These are phyloP conservation scores for Pseudococcus longispinus DNA, from an alignment of 2,888 invertebrate species.

Conservation along the genomic window DNA sequence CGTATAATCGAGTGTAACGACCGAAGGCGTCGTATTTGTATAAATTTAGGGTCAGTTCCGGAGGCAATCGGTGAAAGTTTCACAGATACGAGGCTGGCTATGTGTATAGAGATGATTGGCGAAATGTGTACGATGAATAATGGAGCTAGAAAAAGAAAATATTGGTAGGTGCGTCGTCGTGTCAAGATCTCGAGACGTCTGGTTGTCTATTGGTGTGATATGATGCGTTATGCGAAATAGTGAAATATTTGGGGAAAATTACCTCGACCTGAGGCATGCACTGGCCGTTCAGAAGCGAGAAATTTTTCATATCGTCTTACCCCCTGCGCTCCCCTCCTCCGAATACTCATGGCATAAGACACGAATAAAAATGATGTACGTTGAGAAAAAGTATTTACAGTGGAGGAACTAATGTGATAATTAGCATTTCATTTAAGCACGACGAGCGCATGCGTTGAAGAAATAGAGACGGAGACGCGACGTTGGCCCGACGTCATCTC, in stretches of 20 bases:
- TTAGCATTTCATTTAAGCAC: background rate
- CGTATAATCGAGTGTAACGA: constrained; percentile 40
- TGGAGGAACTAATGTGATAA: background rate
- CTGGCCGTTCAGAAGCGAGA: background rate
- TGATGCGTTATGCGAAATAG: background rate
- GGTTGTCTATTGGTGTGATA: background rate
- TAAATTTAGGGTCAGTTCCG: constrained; percentile 9
- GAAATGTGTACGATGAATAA: background rate
- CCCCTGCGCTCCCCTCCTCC: too few relatives aligned
- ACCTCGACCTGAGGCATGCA: background rate
- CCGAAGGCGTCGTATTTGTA: background rate
- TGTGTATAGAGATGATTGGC: background rate
- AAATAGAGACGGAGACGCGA: background rate
- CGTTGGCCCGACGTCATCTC: background rate
- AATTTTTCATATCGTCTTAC: background rate
- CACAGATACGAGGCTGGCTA: background rate
- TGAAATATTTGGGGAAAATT: background rate
- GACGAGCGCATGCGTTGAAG: constrained; percentile 9
- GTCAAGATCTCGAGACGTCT: background rate
- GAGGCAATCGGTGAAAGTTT: constrained; percentile 28
- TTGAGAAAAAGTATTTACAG: background rate
- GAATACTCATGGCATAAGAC: background rate
- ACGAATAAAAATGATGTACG: background rate
- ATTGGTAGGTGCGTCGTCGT: background rate
- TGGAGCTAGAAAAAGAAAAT: background rate